Conservation (phyloP, 1,140 invertebrate genomes). For the Globodera ellingtonae region DNA sequence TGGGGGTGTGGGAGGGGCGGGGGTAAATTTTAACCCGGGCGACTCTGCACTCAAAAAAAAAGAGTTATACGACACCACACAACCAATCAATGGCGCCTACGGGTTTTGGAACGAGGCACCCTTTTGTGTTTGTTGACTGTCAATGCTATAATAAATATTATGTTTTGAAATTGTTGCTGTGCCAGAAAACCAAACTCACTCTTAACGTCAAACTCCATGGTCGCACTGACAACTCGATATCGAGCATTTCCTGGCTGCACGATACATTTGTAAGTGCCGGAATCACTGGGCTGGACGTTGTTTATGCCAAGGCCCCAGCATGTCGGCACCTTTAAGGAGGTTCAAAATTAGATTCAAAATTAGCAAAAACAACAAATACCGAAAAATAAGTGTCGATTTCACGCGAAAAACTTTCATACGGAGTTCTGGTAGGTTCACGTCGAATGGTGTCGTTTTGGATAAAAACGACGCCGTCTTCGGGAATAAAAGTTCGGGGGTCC, state of each 20-base stretch:
- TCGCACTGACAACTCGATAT: conserved; percentile 50
- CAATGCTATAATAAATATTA: not conserved
- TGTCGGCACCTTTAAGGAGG: conserved; percentile 32
- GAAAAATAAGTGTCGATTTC: conserved; percentile 48
- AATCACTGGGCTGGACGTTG: conserved; percentile 46
- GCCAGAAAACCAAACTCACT: conserved; percentile 41
- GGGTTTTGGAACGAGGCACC: conserved; percentile 3
- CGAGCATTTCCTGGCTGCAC: conserved; percentile 51
- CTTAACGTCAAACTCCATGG: conserved; percentile 62
- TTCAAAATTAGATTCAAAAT: not conserved
- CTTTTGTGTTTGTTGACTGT: not conserved
- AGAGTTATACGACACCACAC: no score
- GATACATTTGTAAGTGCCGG: conserved; percentile 51
- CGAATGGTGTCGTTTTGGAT: conserved; percentile 60
- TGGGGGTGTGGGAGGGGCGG: no score
- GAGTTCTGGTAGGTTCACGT: conserved; percentile 52
- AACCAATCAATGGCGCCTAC: not conserved
- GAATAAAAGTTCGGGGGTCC: conserved; percentile 56
- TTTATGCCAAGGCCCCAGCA: conserved; percentile 52
- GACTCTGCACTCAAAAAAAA: not conserved
- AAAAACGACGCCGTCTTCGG: conserved; percentile 56
- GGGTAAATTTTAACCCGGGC: not conserved
- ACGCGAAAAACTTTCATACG: conserved; percentile 51
- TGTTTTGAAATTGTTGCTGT: conserved; percentile 7
- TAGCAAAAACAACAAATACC: conserved; percentile 11